Evolutionary conservation across 2,113 vertebrate species (phyloP), one percentile per base, ranked within the genome.

Genomic region (Leptosomus discolor): DNA sequence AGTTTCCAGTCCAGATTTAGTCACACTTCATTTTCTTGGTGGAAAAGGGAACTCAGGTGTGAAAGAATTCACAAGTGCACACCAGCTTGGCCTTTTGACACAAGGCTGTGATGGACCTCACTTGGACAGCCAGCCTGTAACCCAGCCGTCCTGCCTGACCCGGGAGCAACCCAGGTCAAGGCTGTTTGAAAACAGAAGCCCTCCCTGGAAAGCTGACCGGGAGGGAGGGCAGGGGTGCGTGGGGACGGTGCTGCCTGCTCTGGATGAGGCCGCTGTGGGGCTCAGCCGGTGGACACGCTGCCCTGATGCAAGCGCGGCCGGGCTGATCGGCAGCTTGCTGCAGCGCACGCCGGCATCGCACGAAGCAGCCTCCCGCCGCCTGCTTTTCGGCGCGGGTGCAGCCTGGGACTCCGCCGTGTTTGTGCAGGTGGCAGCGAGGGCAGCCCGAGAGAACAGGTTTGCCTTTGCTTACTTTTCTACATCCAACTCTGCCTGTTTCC

Each of bases 391-490:
- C 0, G 1, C 60, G 17, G 58, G 8, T 30, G 21, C 46, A 34
- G 51, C 43, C 68, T 69, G 92, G 54, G 68, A 67, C 83, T 50
- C 3, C 4, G 68, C 75, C 0, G 1, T 87, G 79, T 94, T 94
- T 94, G 76, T 80, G 85, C 91, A 91, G 94, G 79, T 91, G 92
- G 83, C 80, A 83, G 54, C 1, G 0, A 80, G 90, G 74, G 85
- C 88, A 91, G 88, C 60, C n/a, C 3, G 1, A 81, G 77, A 85
- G 85, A 96, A 87, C 85, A 92, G 90, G 51, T 64, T 96, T 80
- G 54, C 39, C 86, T 94, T 75, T 93, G 83, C 58, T 92, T 58
- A 12, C 61, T 78, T 63, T 45, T 54, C 80, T 48, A 43, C 41
- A 54, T 63, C 69, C 1, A 1, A 27, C 90, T 93, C 63, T 4